These are phyloP conservation scores for Diadegma fenestrale DNA, from an alignment of 2,888 invertebrate species.

Conservation along the genomic window DNA sequence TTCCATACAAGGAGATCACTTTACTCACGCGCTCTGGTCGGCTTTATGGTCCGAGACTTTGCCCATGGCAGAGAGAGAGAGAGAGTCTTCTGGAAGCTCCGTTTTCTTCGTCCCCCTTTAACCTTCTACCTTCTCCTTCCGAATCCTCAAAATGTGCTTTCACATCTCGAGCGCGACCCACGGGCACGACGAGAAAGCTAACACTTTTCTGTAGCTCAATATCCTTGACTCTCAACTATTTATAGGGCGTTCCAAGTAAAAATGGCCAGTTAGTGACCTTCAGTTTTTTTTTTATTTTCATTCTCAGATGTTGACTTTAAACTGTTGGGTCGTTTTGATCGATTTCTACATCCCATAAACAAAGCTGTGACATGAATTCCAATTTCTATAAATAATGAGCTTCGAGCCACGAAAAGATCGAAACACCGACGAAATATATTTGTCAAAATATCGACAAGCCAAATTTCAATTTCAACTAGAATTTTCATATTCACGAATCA, in stretches of 20 bases:
- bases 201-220: constrained; percentile 39
- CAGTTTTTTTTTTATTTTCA: background rate
- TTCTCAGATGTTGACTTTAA: background rate
- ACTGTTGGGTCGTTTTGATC: background rate
- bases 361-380: background rate
- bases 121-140: constrained; percentile 70
- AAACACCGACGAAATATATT: background rate
- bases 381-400: background rate
- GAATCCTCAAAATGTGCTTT: constrained; percentile 63
- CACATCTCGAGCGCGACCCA: constrained; percentile 70
- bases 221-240: constrained; percentile 35
- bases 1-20: constrained; percentile 77
- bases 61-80: constrained; percentile 68
- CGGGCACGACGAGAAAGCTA: constrained; percentile 53
- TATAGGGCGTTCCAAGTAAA: constrained; percentile 10
- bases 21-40: constrained; percentile 78
- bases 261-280: background rate
- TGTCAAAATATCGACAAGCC: too few relatives aligned
- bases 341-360: background rate
- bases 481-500: too few relatives aligned
- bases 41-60: constrained; percentile 78
- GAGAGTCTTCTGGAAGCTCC: constrained; percentile 70
- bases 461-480: background rate
- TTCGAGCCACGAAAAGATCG: too few relatives aligned
- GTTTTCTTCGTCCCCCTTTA: constrained; percentile 63